Conservation (phyloP, 1,140 invertebrate species). For the Aplysia californica region DNA sequence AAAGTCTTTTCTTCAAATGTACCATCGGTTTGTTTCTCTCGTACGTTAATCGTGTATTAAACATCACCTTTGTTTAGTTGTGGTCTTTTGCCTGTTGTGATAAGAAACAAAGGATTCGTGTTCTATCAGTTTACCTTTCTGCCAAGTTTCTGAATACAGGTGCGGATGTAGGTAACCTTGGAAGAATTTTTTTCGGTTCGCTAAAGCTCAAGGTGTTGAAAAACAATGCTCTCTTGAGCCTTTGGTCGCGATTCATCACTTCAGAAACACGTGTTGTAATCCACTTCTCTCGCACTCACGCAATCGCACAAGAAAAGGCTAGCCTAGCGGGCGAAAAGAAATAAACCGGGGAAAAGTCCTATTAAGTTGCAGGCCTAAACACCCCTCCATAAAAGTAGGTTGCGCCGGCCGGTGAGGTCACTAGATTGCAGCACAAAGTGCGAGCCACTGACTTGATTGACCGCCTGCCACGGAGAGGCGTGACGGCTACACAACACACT, state of each 20-base stretch:
- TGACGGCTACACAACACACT: slow-evolving; percentile 42
- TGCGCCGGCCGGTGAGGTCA: slow-evolving; percentile 54
- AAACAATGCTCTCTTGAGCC: slow-evolving; percentile 15
- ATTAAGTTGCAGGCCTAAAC: slow-evolving; percentile 32
- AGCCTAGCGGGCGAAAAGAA: not conserved
- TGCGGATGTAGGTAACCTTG: too few species aligned
- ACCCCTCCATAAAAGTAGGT: slow-evolving; percentile 52
- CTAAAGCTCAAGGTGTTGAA: too few species aligned
- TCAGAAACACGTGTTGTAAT: slow-evolving; percentile 21
- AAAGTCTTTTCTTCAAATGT: too few species aligned
- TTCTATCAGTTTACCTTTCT: too few species aligned
- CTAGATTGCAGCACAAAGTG: slow-evolving; percentile 51
- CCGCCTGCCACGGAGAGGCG: slow-evolving; percentile 48
- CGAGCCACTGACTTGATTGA: slow-evolving; percentile 56
- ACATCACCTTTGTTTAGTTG: too few species aligned
- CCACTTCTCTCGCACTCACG: slow-evolving; percentile 13
- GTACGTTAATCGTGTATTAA: too few species aligned
- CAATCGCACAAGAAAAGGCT: too few species aligned
- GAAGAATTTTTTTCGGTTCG: too few species aligned
- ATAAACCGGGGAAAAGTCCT: slow-evolving; percentile 1
- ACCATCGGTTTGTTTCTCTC: too few species aligned
- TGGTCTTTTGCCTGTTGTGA: too few species aligned
- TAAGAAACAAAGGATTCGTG: too few species aligned
- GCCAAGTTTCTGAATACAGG: too few species aligned
- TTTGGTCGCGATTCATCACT: slow-evolving; percentile 22